Evolutionary conservation across 1,140 invertebrate species (phyloP).

Genomic region (Agraylea sexmaculata): DNA sequence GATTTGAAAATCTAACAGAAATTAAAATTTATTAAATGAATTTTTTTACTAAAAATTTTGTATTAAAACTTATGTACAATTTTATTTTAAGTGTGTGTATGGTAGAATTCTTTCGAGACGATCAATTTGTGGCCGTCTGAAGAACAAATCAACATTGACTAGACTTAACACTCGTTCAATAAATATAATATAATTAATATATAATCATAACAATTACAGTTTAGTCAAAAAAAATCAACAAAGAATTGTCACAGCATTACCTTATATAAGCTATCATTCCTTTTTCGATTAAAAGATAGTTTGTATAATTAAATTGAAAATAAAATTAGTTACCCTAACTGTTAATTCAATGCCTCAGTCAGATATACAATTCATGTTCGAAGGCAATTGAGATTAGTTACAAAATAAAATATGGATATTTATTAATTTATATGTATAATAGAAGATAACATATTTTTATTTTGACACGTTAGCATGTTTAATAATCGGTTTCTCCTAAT

Average conservation of each 20-base stretch:
- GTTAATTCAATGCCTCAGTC: background rate
- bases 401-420: background rate
- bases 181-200: background rate
- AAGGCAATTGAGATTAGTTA: constrained; percentile 2
- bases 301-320: constrained; percentile 31
- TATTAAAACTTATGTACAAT: constrained; percentile 3
- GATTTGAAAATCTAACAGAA: constrained; percentile 4
- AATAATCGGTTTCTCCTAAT: constrained; percentile 65
- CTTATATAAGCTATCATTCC: too few relatives aligned
- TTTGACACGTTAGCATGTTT: too few relatives aligned
- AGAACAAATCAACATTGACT: background rate
- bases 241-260: too few relatives aligned
- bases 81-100: constrained; percentile 10
- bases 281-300: too few relatives aligned
- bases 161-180: background rate
- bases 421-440: constrained; percentile 1
- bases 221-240: too few relatives aligned
- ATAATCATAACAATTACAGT: background rate
- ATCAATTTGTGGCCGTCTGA: too few relatives aligned
- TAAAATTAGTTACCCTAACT: constrained; percentile 21
- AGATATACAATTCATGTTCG: constrained; percentile 6
- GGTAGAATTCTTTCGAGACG: too few relatives aligned
- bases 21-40: constrained; percentile 10
- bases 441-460: too few relatives aligned
- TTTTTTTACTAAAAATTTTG: constrained; percentile 1